Conservation (phyloP, 2,113 vertebrate genomes). For the Mus musculus region GRCm39 chr7:120374001-120374500, state of each 20-base stretch:
- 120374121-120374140: neutral
- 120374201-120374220: too few relatives aligned
- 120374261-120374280: too few relatives aligned
- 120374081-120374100: neutral
- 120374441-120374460: neutral
- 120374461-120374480: neutral
- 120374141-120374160: neutral
- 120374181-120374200: too few relatives aligned
- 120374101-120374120: neutral
- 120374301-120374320: too few relatives aligned
- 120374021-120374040: neutral
- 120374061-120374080: neutral
- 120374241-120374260: too few relatives aligned
- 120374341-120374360: neutral
- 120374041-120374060: neutral
- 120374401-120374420: neutral
- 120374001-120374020: neutral
- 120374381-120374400: neutral
- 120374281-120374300: too few relatives aligned
- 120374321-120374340: too few relatives aligned
- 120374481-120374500: neutral
- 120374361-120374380: neutral
- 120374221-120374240: too few relatives aligned
- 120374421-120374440: accelerated
- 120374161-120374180: too few relatives aligned